Conservation (phyloP, 2,797 vertebrate genomes). For the Astyanax mexicanus region DNA sequence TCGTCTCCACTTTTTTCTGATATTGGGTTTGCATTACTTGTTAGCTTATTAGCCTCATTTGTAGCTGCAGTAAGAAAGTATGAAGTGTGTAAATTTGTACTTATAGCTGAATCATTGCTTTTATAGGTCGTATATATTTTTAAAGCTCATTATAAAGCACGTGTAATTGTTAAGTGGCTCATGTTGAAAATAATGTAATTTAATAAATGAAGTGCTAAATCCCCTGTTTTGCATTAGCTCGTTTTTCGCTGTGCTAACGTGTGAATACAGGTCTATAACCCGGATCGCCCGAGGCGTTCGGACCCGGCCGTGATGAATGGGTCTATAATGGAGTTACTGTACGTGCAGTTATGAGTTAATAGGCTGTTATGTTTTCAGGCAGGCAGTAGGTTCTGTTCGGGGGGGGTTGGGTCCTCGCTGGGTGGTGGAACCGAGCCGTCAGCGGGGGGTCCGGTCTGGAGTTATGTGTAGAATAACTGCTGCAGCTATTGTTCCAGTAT, state of each 20-base stretch:
- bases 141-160: not conserved
- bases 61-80: not conserved
- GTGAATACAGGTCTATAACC: not conserved
- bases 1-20: no score
- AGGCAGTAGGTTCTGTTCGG: not conserved
- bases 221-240: not conserved
- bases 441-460: not conserved
- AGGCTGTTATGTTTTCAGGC: not conserved
- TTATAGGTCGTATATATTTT: not conserved
- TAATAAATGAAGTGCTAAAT: not conserved
- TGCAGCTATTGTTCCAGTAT: not conserved
- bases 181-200: not conserved
- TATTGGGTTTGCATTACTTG: no score
- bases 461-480: not conserved
- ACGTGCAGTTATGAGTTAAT: conserved; percentile 1
- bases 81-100: not conserved
- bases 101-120: not conserved
- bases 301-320: not conserved
- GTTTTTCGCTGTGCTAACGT: not conserved
- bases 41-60: no score
- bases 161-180: not conserved
- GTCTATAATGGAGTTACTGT: conserved; percentile 1
- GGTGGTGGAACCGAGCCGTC: not conserved
- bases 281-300: not conserved
- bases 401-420: conserved; percentile 1